Conservation (phyloP, 2,888 invertebrate genomes). For the Ariolimax columbianus region DNA sequence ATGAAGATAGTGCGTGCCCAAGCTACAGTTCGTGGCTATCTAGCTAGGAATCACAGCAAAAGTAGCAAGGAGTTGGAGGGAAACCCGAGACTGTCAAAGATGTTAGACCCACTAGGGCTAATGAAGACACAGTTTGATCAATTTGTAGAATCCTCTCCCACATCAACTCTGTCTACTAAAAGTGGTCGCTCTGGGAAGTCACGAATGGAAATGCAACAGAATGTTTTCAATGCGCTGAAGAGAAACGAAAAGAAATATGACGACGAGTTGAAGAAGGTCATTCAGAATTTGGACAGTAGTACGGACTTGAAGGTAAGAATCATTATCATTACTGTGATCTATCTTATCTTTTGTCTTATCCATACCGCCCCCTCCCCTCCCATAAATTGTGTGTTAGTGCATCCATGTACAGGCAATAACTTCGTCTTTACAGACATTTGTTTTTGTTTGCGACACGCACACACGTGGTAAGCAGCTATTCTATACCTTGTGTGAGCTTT, state of each 20-base stretch:
- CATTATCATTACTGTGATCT: background rate
- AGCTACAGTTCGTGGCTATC: constrained; percentile 57
- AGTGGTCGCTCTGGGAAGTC: constrained; percentile 8
- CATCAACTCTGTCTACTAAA: constrained; percentile 37
- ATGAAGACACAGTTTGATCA: constrained; percentile 35
- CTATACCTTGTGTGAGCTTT: no score
- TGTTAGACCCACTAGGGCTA: constrained; percentile 14
- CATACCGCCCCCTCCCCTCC: no score
- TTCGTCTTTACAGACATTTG: no score
- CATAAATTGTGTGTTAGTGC: no score
- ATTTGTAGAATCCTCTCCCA: constrained; percentile 27
- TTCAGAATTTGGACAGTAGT: constrained; percentile 26
- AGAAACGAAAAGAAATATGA: constrained; percentile 36
- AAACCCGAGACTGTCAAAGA: background rate
- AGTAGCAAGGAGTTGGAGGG: constrained; percentile 2
- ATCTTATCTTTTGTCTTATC: background rate
- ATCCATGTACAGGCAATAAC: no score
- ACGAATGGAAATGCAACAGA: background rate
- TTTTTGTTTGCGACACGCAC: no score
- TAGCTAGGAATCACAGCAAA: constrained; percentile 49
- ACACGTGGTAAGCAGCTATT: no score
- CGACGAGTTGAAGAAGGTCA: constrained; percentile 33
- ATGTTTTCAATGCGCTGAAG: constrained; percentile 36
- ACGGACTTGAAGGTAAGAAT: constrained; percentile 40
- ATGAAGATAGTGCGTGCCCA: constrained; percentile 56